Percentiles rank a stretch among this genome's conserved stretches.
These are phyloP conservation scores for Trichomalopsis sarcophagae DNA, from an alignment of 1,140 invertebrate genomes.

Conservation along the genomic window DNA sequence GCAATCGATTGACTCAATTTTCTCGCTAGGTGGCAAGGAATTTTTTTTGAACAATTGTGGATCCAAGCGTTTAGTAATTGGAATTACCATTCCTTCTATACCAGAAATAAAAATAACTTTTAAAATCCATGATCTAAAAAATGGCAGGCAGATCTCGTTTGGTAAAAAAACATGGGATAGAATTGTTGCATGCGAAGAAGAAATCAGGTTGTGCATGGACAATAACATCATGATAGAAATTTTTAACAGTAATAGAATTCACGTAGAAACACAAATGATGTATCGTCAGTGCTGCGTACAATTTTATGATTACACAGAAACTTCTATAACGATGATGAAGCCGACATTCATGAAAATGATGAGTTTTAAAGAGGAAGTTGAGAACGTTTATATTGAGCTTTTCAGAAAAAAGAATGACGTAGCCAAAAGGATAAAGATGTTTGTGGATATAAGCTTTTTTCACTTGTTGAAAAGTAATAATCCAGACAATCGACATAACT, in stretches of 20 bases:
- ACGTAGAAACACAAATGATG: not conserved
- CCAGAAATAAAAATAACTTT: not conserved
- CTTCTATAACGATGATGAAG: not conserved
- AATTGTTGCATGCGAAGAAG: not conserved
- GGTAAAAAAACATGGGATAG: not conserved
- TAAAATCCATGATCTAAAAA: conserved; percentile 19
- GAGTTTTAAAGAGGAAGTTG: not conserved
- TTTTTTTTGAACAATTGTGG: conserved; percentile 17
- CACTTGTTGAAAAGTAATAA: conserved; percentile 12
- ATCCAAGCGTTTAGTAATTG: not conserved
- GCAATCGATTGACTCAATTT: not conserved
- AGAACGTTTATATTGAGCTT: not conserved
- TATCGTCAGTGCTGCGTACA: not conserved
- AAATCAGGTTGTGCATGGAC: not conserved
- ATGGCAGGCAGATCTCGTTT: not conserved
- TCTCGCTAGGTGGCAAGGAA: not conserved
- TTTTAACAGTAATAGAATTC: not conserved
- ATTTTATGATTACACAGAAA: not conserved
- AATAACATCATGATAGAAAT: not conserved
- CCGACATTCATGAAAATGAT: not conserved
- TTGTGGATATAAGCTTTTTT: conserved; percentile 6
- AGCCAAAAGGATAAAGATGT: conserved; percentile 3
- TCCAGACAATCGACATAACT: conserved; percentile 7
- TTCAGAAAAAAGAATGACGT: not conserved
- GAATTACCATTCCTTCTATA: not conserved